Percentiles rank a stretch among this genome's conserved stretches.
phyloP scores from a whole-genome alignment of 2,888 invertebrate genomes.

The Lycaena phlaeas region DNA sequence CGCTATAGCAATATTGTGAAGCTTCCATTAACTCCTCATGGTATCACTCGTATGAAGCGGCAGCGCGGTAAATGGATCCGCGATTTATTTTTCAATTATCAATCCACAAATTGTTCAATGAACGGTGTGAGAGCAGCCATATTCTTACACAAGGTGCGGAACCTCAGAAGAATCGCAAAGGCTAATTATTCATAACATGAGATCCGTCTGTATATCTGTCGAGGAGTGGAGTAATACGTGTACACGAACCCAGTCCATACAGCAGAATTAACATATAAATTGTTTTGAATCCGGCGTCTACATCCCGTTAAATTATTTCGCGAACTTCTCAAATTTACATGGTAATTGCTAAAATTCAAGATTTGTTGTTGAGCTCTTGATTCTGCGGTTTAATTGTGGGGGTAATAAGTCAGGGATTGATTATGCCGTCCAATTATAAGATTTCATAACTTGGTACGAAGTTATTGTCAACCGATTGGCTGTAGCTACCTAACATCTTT shows the following conservation, averaged over 20 bases:
- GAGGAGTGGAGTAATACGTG: slow-evolving; percentile 27
- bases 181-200: slow-evolving; percentile 18
- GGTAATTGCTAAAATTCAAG: slow-evolving; percentile 71
- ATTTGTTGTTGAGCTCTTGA: slow-evolving; percentile 65
- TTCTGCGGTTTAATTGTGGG: slow-evolving; percentile 55
- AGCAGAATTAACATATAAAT: slow-evolving; percentile 68
- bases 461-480: no score
- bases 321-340: slow-evolving; percentile 70
- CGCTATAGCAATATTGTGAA: no score
- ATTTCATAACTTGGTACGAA: no score
- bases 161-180: no score
- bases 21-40: no score
- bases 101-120: no score
- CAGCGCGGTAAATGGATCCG: no score
- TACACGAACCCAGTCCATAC: slow-evolving; percentile 47
- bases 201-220: slow-evolving; percentile 19
- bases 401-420: slow-evolving; percentile 44
- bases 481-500: no score
- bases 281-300: slow-evolving; percentile 67
- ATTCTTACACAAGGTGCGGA: no score
- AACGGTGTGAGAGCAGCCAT: no score
- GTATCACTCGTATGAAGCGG: no score
- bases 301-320: slow-evolving; percentile 69
- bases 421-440: slow-evolving; percentile 29
- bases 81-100: no score